These are phyloP conservation scores for Eriocheir sinensis DNA, from an alignment of 1,140 invertebrate species.

Conservation along the genomic window DNA sequence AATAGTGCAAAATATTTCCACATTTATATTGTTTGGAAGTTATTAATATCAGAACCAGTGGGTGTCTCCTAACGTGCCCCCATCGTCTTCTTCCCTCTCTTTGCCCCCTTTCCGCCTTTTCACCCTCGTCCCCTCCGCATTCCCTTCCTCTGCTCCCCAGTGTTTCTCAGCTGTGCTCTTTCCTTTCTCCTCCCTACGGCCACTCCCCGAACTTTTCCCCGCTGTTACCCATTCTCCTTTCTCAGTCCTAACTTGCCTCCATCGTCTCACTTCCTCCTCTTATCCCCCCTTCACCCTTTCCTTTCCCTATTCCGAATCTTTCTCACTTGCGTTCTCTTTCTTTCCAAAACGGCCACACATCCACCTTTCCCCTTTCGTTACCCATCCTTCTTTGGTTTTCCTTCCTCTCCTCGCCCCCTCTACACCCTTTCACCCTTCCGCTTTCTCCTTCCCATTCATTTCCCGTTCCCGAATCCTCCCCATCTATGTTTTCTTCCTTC, in stretches of 20 bases:
- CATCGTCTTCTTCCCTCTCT: too few relatives aligned
- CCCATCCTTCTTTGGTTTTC: not conserved
- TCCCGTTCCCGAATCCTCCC: not conserved
- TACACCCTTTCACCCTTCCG: not conserved
- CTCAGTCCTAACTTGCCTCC: too few relatives aligned
- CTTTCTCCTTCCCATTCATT: not conserved
- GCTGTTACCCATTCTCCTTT: not conserved
- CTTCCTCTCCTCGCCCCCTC: not conserved
- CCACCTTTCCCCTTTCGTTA: not conserved
- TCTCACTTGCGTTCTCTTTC: not conserved
- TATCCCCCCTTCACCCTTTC: constrained; percentile 14
- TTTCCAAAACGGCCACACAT: too few relatives aligned
- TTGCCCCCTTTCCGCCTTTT: too few relatives aligned
- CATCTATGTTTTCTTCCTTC: not conserved
- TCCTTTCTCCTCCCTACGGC: not conserved
- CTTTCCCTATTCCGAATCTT: not conserved
- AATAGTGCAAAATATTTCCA: too few relatives aligned
- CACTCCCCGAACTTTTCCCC: not conserved
- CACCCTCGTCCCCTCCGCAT: too few relatives aligned
- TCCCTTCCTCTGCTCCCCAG: too few relatives aligned
- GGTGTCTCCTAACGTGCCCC: too few relatives aligned
- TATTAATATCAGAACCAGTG: too few relatives aligned
- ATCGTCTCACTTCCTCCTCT: not conserved
- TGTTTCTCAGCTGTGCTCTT: not conserved
- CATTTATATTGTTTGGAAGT: too few relatives aligned